A percentile compares a stretch with the other conserved stretches of the same genome.
Evolutionary conservation across 2,888 invertebrate species (phyloP).

Genomic region (Petrolisthes cinctipes): DNA sequence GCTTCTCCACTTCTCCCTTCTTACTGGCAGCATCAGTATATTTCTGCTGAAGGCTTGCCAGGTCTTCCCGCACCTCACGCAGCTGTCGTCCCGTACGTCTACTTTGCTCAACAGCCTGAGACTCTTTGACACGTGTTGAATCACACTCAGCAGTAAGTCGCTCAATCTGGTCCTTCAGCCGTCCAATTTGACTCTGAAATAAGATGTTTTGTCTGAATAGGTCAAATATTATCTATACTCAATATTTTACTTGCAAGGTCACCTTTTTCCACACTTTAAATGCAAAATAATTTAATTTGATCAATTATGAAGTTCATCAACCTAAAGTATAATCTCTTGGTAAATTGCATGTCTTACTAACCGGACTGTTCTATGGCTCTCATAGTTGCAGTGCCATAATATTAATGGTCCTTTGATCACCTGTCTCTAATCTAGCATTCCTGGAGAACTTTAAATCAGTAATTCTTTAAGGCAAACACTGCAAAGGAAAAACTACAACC

Average conservation of each 20-base stretch:
- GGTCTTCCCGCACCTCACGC: conserved; percentile 75
- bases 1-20: conserved; percentile 68
- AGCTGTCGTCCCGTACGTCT: conserved; percentile 80
- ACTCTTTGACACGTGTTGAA: conserved; percentile 80
- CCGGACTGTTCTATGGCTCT: too few species aligned
- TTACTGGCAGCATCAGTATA: conserved; percentile 66
- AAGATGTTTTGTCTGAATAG: not conserved
- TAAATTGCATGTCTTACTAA: too few species aligned
- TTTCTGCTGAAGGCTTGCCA: conserved; percentile 66
- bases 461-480: too few species aligned
- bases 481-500: too few species aligned
- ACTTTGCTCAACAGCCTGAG: conserved; percentile 81
- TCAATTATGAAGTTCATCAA: conserved; percentile 8
- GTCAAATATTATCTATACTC: not conserved
- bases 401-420: too few species aligned
- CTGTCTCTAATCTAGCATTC: too few species aligned
- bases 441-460: too few species aligned
- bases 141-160: conserved; percentile 81
- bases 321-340: not conserved
- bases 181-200: conserved; percentile 74
- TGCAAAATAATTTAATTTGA: too few species aligned
- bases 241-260: not conserved
- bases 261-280: too few species aligned
- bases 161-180: conserved; percentile 81
- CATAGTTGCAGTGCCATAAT: too few species aligned